A percentile compares a stretch with the other conserved stretches of the same genome.
Conservation (phyloP, 2,888 invertebrate genomes). For the Antitype chi region DNA sequence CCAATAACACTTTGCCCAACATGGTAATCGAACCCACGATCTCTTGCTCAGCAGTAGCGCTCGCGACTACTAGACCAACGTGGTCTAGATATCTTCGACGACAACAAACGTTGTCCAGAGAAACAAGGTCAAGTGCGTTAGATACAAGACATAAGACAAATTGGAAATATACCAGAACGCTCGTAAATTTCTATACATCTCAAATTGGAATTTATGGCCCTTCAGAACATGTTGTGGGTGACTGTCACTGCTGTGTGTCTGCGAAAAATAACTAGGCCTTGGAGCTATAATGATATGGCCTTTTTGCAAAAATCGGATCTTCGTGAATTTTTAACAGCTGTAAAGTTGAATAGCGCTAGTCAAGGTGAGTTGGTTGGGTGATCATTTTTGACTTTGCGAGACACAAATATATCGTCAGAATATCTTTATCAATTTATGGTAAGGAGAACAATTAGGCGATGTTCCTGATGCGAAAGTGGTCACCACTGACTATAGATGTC, state of each 20-base stretch:
- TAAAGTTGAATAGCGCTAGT: neutral
- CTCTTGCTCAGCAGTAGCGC: no score
- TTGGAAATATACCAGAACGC: slow-evolving; percentile 37
- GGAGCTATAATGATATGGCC: neutral
- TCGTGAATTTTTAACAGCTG: neutral
- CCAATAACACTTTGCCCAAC: no score
- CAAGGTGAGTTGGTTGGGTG: neutral
- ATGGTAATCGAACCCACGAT: no score
- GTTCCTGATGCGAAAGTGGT: neutral
- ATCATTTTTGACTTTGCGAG: neutral
- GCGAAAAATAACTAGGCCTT: slow-evolving; percentile 7
- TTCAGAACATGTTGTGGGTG: slow-evolving; percentile 6
- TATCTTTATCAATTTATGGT: neutral
- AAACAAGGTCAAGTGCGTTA: slow-evolving; percentile 14
- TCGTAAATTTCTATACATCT: slow-evolving; percentile 51
- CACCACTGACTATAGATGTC: neutral
- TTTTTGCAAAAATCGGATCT: neutral
- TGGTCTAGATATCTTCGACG: neutral
- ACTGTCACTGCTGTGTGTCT: slow-evolving; percentile 21
- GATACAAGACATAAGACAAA: slow-evolving; percentile 41
- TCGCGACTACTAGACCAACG: no score
- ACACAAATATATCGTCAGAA: neutral
- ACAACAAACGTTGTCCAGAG: slow-evolving; percentile 10
- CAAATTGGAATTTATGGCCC: slow-evolving; percentile 52
- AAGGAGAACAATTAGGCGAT: neutral